Percentiles rank a stretch among this genome's conserved stretches.
phyloP scores from a whole-genome alignment of 2,888 invertebrate species.

The Biston betularia region DNA sequence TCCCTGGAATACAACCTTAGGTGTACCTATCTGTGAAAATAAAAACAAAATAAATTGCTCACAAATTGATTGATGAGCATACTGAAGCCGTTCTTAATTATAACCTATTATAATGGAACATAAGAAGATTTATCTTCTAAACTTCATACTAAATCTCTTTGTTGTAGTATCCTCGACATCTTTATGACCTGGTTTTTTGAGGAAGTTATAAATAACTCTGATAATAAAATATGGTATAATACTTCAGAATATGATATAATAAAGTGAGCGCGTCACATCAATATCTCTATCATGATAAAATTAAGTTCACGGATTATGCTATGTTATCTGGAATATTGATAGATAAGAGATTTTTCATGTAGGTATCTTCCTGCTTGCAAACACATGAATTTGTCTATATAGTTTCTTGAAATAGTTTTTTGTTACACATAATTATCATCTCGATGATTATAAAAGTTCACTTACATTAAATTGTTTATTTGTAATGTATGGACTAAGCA shows the following conservation, averaged over 20 bases:
- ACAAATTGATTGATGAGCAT: neutral
- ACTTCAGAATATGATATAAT: neutral
- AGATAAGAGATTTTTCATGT: neutral
- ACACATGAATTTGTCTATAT: neutral
- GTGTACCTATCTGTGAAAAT: no score
- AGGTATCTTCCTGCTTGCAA: neutral
- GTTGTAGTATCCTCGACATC: neutral
- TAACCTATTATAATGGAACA: neutral
- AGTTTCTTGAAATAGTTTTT: neutral
- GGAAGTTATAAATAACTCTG: constrained; percentile 16
- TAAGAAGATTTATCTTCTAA: constrained; percentile 1
- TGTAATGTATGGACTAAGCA: no score
- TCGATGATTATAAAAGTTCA: no score
- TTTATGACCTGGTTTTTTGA: constrained; percentile 15
- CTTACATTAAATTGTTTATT: no score
- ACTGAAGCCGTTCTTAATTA: neutral
- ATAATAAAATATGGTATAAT: constrained; percentile 1
- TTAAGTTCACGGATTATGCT: constrained; percentile 11
- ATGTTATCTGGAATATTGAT: neutral
- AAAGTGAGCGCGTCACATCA: neutral
- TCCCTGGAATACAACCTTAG: neutral
- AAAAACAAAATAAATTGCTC: neutral
- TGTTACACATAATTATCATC: no score
- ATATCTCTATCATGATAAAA: constrained; percentile 1
- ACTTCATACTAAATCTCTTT: neutral